Percentiles rank a stretch among this genome's conserved stretches.
These are phyloP conservation scores for Stomatorhinus ivindoensis DNA, from an alignment of 2,113 vertebrate species.

Conservation along the genomic window DNA sequence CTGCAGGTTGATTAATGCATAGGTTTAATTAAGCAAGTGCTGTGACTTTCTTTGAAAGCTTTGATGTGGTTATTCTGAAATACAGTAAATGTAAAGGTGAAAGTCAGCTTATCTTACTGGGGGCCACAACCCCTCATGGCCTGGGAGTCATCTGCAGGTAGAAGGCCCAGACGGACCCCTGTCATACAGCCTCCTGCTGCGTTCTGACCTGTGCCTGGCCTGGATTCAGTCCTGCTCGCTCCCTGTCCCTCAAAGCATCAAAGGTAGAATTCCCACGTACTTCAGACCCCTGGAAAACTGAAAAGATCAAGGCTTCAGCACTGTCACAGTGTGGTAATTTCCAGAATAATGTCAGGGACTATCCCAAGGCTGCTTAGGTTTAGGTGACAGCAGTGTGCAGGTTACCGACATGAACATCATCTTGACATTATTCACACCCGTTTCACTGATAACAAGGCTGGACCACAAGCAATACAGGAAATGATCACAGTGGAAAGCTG, in stretches of 20 bases:
- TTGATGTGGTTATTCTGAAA: neutral
- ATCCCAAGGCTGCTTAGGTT: neutral
- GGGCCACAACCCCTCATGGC: neutral
- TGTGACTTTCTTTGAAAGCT: neutral
- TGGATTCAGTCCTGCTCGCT: neutral
- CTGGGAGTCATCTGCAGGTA: slow-evolving; percentile 39
- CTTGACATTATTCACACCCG: neutral
- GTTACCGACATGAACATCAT: neutral
- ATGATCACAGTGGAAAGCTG: neutral
- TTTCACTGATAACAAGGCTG: neutral
- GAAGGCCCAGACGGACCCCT: neutral
- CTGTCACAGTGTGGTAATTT: neutral
- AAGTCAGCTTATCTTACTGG: neutral
- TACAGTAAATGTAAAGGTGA: neutral
- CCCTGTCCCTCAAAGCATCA: neutral
- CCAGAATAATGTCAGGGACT: neutral
- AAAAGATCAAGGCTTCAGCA: neutral
- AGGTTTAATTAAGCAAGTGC: neutral
- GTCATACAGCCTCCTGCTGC: neutral
- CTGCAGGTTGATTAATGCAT: neutral
- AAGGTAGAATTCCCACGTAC: neutral
- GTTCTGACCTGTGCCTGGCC: neutral
- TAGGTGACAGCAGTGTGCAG: neutral
- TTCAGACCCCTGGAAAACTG: neutral
- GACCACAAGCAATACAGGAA: neutral